Percentiles rank a stretch among this genome's conserved stretches.
phyloP scores from a whole-genome alignment of 1,140 invertebrate genomes.

The Pseudomyrmex concolor region DNA sequence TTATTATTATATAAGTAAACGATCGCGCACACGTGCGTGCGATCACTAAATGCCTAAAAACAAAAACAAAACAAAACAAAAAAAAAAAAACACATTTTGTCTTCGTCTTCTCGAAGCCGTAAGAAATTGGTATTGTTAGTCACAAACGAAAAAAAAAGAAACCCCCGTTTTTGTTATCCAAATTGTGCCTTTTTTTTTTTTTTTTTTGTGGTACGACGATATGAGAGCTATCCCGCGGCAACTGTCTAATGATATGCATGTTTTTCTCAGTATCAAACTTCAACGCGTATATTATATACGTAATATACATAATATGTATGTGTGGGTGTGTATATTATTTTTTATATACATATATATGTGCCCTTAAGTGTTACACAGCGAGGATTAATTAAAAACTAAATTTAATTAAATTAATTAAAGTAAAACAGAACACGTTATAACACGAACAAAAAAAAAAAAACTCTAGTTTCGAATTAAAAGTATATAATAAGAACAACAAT shows the following conservation, averaged over 20 bases:
- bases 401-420: too few relatives aligned
- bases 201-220: conserved; percentile 16
- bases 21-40: conserved; percentile 52
- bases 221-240: not conserved
- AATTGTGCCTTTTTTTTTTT: too few relatives aligned
- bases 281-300: not conserved
- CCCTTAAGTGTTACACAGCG: not conserved
- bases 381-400: not conserved
- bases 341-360: too few relatives aligned
- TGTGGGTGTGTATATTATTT: not conserved
- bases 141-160: too few relatives aligned
- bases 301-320: not conserved
- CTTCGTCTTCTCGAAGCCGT: conserved; percentile 41
- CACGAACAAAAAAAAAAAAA: not conserved
- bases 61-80: too few relatives aligned
- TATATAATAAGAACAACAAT: too few relatives aligned
- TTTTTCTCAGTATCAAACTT: not conserved
- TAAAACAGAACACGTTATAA: too few relatives aligned
- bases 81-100: not conserved
- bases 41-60: conserved; percentile 49
- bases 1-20: conserved; percentile 62
- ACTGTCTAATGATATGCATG: conserved; percentile 43
- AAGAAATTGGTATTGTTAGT: not conserved
- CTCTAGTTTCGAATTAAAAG: too few relatives aligned
- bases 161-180: too few relatives aligned